Conservation (phyloP, 2,888 invertebrate species). For the Caenorhabditis sp. region DNA sequence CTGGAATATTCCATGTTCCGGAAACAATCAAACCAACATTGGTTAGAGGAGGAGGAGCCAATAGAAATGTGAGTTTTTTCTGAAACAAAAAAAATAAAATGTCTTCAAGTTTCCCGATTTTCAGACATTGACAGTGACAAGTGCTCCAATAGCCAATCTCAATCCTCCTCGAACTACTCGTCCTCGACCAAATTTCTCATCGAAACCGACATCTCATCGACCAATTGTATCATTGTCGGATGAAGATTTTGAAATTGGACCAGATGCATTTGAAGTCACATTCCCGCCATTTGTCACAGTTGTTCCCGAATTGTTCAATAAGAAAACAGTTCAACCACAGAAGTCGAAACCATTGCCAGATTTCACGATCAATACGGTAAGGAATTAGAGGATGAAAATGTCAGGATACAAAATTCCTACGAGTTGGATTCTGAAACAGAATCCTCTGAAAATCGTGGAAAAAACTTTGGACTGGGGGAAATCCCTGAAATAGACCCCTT, state of each 20-base stretch:
- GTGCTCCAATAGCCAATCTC: constrained; percentile 18
- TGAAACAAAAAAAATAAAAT: background rate
- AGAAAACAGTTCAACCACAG: background rate
- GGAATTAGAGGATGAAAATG: background rate
- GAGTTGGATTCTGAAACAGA: no score
- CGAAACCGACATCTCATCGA: constrained; percentile 33
- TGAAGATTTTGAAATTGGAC: constrained; percentile 64
- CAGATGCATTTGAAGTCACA: constrained; percentile 66
- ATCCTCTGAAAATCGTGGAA: no score
- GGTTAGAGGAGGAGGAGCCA: constrained; percentile 17
- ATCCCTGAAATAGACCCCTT: no score
- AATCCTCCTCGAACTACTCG: constrained; percentile 18
- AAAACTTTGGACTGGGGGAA: no score
- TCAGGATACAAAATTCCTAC: no score
- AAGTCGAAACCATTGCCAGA: constrained; percentile 36
- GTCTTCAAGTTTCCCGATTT: background rate
- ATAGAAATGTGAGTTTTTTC: constrained; percentile 1
- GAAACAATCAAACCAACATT: constrained; percentile 38
- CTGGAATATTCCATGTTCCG: constrained; percentile 32
- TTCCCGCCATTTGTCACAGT: constrained; percentile 68
- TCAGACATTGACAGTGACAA: constrained; percentile 18
- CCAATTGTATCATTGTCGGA: constrained; percentile 64
- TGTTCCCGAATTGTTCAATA: constrained; percentile 54
- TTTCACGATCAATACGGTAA: constrained; percentile 41
- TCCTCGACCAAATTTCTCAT: constrained; percentile 43